A percentile compares a stretch with the other conserved stretches of the same genome.
These are phyloP conservation scores for Charina bottae DNA, from an alignment of 2,113 vertebrate genomes.

Conservation along the genomic window DNA sequence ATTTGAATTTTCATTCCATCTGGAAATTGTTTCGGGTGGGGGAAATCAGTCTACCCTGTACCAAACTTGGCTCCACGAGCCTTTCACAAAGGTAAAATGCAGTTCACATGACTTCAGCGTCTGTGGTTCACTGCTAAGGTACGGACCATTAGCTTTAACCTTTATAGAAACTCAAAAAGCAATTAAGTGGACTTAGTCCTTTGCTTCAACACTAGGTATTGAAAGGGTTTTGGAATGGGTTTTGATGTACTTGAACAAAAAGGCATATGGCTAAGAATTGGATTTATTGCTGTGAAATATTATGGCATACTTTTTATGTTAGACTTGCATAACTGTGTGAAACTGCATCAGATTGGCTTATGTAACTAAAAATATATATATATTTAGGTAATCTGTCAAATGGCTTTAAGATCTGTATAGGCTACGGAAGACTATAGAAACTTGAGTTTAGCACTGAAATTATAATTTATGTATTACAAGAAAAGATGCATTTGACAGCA, in stretches of 20 bases:
- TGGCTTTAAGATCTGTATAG: slow-evolving; percentile 70
- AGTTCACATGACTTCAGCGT: slow-evolving; percentile 78
- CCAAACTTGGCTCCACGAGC: slow-evolving; percentile 74
- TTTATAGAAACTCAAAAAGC: slow-evolving; percentile 75
- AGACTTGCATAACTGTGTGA: slow-evolving; percentile 78
- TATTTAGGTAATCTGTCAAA: slow-evolving; percentile 56
- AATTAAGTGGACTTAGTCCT: slow-evolving; percentile 73
- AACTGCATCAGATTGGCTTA: slow-evolving; percentile 76
- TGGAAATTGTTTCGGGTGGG: slow-evolving; percentile 52
- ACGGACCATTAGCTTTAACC: slow-evolving; percentile 78
- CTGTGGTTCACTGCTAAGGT: slow-evolving; percentile 69
- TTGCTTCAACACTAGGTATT: slow-evolving; percentile 71
- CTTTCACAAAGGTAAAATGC: slow-evolving; percentile 74
- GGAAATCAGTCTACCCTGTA: slow-evolving; percentile 69
- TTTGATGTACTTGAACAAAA: slow-evolving; percentile 80
- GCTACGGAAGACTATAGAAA: slow-evolving; percentile 67
- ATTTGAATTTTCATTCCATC: slow-evolving; percentile 52
- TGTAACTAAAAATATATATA: slow-evolving; percentile 77
- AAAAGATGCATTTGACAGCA: not conserved
- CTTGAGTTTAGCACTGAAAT: slow-evolving; percentile 60
- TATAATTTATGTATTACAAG: slow-evolving; percentile 53
- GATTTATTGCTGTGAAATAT: slow-evolving; percentile 81
- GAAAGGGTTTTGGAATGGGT: slow-evolving; percentile 80
- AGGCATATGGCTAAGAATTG: slow-evolving; percentile 78
- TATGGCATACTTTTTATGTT: slow-evolving; percentile 82